phyloP scores from a whole-genome alignment of 2,797 vertebrate species.

The Anguilla obscura region DNA sequence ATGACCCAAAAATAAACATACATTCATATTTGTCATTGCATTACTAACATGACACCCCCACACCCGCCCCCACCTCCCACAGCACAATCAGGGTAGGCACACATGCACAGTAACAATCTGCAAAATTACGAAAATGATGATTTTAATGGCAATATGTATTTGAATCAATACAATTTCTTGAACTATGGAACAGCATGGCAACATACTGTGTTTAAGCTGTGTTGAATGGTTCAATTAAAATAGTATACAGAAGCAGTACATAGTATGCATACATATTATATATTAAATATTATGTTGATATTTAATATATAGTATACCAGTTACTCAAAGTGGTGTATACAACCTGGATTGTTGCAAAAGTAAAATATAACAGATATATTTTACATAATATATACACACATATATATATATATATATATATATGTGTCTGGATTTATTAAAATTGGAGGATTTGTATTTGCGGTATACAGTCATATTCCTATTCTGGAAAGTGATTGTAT shows the following conservation, averaged over 20 bases:
- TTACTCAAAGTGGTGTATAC: too few species aligned
- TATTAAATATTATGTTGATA: too few species aligned
- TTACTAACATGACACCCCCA: not conserved
- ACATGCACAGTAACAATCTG: not conserved
- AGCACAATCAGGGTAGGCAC: not conserved
- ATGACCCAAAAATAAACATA: not conserved
- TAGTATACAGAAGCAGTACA: not conserved
- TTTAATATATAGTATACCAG: too few species aligned
- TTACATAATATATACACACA: too few species aligned
- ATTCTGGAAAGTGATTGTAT: not conserved
- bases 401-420: too few species aligned
- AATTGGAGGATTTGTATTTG: too few species aligned
- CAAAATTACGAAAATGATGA: not conserved
- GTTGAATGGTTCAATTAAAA: not conserved
- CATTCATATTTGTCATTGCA: not conserved
- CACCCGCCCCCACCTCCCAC: too few species aligned
- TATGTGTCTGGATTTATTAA: too few species aligned
- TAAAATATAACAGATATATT: too few species aligned
- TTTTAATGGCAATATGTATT: not conserved
- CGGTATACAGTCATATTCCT: not conserved
- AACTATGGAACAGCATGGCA: not conserved
- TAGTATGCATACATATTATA: too few species aligned
- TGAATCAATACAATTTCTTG: not conserved
- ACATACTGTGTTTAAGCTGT: not conserved
- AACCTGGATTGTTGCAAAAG: too few species aligned